Evolutionary conservation across 2,113 vertebrate genomes (phyloP), one percentile per base, ranked within the genome.

Genomic region (Mohoua ochrocephala): DNA sequence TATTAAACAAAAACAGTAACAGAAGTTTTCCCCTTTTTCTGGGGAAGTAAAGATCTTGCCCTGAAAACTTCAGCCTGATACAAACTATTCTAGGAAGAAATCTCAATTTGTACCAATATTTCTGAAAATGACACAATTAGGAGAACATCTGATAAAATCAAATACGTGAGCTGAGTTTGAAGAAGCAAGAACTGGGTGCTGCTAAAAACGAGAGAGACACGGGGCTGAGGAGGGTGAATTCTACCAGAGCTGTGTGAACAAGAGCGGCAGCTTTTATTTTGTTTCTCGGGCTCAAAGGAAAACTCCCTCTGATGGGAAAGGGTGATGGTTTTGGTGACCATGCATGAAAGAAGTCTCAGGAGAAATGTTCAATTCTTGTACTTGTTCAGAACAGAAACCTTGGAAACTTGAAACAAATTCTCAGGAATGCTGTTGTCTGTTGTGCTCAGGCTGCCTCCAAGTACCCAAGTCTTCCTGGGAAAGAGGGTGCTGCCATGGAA

Each of bases 391-490:
- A 93, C 33, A 87, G 92, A 93, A 95, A 84, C 81, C 67, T 59
- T 83, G 76, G 75, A 89, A 96, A 93, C 67, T 84, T 65, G 42
- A 85, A 87, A 70, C 9, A 75, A 80, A 93, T 91, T 86, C 71
- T 50, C 39, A 91, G 79, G 85, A 94, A 78, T 88, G 59, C 41
- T 45, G 27, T 50, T 6, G 3, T 83, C 89, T 79, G 61, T 49
- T 1, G 9, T 11, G 4, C 42, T 80, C 76, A 37, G n/a, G 52
- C 76, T 92, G 74, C 57, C 68, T 83, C 13, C 16, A 39, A 75
- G 53, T 16, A 82, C 49, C 17, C 1, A 4, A 33, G 49, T 57
- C 57, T 73, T 88, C 50, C 50, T 77, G 75, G 50, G 37, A 82
- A 88, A 82, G 42, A 56, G 37, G 18, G 23, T 89, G 70, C 81